These are phyloP conservation scores for Aurelia aurita complex sp. Pacific DNA, from an alignment of 30 jellyfish, hydroid and myxozoan species.

Conservation along the genomic window DNA sequence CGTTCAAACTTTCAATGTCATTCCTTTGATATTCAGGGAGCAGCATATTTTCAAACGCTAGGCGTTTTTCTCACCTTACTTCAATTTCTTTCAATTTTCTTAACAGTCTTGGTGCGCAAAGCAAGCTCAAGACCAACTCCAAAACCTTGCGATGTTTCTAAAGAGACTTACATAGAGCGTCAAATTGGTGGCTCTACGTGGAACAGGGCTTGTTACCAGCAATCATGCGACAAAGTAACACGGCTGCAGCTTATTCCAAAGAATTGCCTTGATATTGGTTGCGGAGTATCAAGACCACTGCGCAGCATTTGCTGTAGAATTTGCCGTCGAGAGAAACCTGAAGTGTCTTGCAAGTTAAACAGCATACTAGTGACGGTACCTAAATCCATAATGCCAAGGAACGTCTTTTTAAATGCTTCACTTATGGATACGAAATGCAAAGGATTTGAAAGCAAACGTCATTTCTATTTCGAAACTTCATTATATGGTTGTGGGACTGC, in stretches of 20 bases:
- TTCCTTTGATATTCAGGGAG: too few species aligned
- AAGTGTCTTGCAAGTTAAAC: constrained; percentile 18
- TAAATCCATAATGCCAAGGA: constrained; percentile 49
- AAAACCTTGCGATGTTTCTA: too few species aligned
- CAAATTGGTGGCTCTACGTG: not conserved
- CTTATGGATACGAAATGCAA: constrained; percentile 20
- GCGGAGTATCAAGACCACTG: constrained; percentile 38
- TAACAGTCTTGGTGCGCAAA: too few species aligned
- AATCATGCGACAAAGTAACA: not conserved
- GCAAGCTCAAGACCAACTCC: too few species aligned
- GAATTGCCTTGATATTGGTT: constrained; percentile 49
- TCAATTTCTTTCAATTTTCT: too few species aligned
- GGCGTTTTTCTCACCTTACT: too few species aligned
- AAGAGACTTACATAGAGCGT: constrained; percentile 1
- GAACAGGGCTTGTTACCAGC: constrained; percentile 12
- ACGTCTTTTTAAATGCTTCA: constrained; percentile 18
- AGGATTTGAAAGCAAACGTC: constrained; percentile 20
- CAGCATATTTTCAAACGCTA: too few species aligned
- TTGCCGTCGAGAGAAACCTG: constrained; percentile 35
- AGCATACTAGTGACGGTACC: constrained; percentile 41
- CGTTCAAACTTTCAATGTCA: too few species aligned
- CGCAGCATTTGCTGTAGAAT: constrained; percentile 24
- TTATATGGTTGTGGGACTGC: constrained; percentile 38
- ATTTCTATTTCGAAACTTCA: constrained; percentile 20
- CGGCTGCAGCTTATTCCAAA: not conserved